Evolutionary conservation across 2,797 vertebrate genomes (phyloP).

Genomic region (Gobionotothen gibberifrons): DNA sequence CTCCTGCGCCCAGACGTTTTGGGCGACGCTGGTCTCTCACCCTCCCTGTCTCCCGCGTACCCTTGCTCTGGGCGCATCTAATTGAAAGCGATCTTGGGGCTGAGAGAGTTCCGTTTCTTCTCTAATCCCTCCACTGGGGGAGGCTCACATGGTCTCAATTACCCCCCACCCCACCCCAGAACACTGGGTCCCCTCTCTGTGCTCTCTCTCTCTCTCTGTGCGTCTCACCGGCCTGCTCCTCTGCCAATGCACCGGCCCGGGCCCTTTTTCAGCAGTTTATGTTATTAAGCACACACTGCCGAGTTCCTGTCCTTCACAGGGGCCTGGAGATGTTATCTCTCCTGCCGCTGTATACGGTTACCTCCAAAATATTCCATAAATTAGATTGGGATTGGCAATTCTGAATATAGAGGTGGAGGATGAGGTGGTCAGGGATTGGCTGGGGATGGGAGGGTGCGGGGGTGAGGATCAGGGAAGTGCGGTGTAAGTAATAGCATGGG

Average conservation of each 20-base stretch:
- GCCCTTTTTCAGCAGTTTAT: slow-evolving; percentile 92
- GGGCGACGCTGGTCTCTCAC: slow-evolving; percentile 82
- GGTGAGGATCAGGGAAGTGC: slow-evolving; percentile 56
- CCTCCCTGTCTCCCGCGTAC: slow-evolving; percentile 85
- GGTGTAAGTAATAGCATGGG: slow-evolving; percentile 72
- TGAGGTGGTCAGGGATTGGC: slow-evolving; percentile 73
- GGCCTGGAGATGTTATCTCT: slow-evolving; percentile 98
- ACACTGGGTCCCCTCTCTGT: slow-evolving; percentile 88
- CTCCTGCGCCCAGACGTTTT: slow-evolving; percentile 51
- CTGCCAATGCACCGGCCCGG: slow-evolving; percentile 80
- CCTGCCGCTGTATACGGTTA: slow-evolving; percentile 92
- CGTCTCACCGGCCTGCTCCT: slow-evolving; percentile 70
- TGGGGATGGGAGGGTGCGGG: slow-evolving; percentile 49
- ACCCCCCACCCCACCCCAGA: slow-evolving; percentile 80
- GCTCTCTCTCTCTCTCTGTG: slow-evolving; percentile 65
- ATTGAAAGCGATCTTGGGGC: slow-evolving; percentile 97
- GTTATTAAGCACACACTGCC: slow-evolving; percentile 97
- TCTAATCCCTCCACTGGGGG: slow-evolving; percentile 94
- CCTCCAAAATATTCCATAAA: slow-evolving; percentile 95
- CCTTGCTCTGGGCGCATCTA: slow-evolving; percentile 97
- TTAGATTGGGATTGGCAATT: slow-evolving; percentile 91
- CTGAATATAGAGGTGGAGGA: slow-evolving; percentile 79
- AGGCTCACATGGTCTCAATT: slow-evolving; percentile 99
- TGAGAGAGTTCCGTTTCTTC: slow-evolving; percentile 96
- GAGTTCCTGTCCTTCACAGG: slow-evolving; percentile 98